phyloP scores from a whole-genome alignment of 2,113 vertebrate species.

The Micronycteris hirsuta region DNA sequence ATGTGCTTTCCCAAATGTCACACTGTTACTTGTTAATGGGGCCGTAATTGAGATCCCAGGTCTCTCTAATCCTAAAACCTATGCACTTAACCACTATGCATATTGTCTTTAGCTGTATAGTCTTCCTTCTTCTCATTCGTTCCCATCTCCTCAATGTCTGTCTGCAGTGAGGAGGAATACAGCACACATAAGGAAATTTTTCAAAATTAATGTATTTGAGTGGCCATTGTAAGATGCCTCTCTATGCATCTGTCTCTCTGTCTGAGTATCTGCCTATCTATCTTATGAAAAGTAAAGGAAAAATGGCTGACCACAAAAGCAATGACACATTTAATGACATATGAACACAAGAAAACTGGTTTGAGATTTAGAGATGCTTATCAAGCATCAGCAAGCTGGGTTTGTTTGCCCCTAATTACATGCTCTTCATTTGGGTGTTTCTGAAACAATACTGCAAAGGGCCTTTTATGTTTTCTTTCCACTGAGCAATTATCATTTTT shows the following conservation, averaged over 20 bases:
- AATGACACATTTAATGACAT: neutral
- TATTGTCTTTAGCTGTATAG: neutral
- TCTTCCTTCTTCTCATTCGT: neutral
- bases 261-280: neutral
- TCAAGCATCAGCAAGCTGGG: neutral
- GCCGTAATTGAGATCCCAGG: neutral
- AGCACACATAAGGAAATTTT: neutral
- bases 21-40: neutral
- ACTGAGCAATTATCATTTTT: conserved; percentile 18
- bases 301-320: neutral
- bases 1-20: neutral
- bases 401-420: conserved; percentile 16
- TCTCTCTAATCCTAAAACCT: neutral
- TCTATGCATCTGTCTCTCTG: neutral
- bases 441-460: conserved; percentile 34
- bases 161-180: neutral
- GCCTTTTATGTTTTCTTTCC: neutral
- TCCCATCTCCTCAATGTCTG: neutral
- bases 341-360: neutral
- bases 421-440: conserved; percentile 5
- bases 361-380: conserved; percentile 8
- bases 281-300: neutral
- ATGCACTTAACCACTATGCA: accelerated
- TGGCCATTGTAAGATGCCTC: neutral
- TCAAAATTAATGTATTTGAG: neutral